These are phyloP conservation scores for Serilophus lunatus DNA, from an alignment of 2,113 vertebrate species.

Conservation along the genomic window DNA sequence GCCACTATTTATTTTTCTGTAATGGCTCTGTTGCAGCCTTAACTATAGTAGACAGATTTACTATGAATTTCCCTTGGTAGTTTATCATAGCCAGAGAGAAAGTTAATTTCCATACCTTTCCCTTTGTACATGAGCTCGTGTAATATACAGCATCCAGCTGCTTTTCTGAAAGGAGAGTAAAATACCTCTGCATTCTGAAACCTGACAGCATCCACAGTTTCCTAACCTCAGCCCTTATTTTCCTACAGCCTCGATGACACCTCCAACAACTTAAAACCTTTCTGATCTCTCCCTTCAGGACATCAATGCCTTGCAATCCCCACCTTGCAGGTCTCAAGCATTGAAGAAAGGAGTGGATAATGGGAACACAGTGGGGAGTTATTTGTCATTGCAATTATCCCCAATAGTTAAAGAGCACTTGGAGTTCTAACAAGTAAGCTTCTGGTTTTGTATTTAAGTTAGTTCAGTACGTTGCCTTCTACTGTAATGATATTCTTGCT, in stretches of 20 bases:
- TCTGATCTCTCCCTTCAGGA: not conserved
- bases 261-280: conserved; percentile 13
- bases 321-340: not conserved
- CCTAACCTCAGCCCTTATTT: conserved; percentile 9
- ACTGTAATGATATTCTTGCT: not conserved
- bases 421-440: not conserved
- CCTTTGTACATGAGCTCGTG: conserved; percentile 13
- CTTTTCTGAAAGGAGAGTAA: not conserved
- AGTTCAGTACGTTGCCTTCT: not conserved
- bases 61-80: conserved; percentile 44
- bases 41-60: conserved; percentile 29
- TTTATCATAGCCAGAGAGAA: conserved; percentile 53
- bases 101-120: conserved; percentile 53
- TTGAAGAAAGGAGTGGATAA: not conserved
- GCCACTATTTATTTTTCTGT: conserved; percentile 62
- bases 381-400: conserved; percentile 15
- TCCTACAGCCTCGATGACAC: not conserved
- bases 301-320: not conserved
- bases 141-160: not conserved
- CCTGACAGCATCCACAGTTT: not conserved
- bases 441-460: not conserved
- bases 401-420: not conserved
- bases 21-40: conserved; percentile 40
- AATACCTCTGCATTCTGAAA: conserved; percentile 6
- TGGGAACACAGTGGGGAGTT: not conserved